Evolutionary conservation across 2,113 vertebrate species (phyloP), one percentile per base, ranked within the genome.

Genomic region (Nestor notabilis): DNA sequence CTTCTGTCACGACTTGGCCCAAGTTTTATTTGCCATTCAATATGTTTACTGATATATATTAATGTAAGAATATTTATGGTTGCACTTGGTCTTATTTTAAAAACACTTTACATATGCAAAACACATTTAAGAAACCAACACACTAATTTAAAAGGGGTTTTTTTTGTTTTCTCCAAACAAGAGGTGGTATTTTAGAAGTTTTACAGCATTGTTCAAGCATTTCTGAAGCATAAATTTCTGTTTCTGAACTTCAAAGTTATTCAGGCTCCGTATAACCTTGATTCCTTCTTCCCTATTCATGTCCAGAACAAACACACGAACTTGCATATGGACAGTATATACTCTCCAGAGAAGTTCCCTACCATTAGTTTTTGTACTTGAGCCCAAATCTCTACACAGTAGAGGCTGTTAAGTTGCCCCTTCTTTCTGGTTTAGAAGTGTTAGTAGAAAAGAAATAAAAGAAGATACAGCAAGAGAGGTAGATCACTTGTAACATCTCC

Each of bases 291-390:
- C 77, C 55, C 75, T 83, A 55, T 76, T 76, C 37, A 19, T 0
- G 11, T 65, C 75, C 66, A 69, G 85, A 91, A 90, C 58, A 97
- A 93, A 85, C 70, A 87, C 84, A 80, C 84, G 87, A 96, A 96
- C 82, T 84, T 60, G 24, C 84, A 87, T 20, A 61, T 10, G 37
- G 44, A 74, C 66, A 87, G 49, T 20, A 58, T 46, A 50, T 5
- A 61, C 24, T 27, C 13, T 52, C 21, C 65, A 63, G 37, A 63
- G 49, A 80, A 81, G 20, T 50, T 66, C 35, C 35, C 53, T 69
- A 29, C 24, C 27, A 44, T 11, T 43, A 33, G 24, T 29, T 92
- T 35, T 50, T 31, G 7, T 31, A 49, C 24, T 61, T 49, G 13
- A 6, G 18, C 18, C n/a, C 50, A 71, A 5, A 0, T 12, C 47